Conservation (phyloP, 2,888 invertebrate genomes). For the Zygogramma bicolorata region DNA sequence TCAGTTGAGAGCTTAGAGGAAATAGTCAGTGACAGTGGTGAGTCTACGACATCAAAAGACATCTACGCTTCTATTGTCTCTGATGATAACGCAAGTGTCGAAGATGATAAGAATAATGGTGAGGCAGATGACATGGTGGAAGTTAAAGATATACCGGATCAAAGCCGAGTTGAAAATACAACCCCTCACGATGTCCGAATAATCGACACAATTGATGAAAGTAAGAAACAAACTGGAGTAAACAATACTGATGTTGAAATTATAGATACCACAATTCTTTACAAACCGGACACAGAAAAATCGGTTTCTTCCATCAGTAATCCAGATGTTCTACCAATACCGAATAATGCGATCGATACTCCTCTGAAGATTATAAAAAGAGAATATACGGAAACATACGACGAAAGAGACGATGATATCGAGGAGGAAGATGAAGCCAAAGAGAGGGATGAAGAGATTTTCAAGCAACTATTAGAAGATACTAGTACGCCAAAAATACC, state of each 20-base stretch:
- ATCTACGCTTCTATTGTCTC: constrained; percentile 52
- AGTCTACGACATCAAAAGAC: constrained; percentile 55
- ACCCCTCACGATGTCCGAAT: constrained; percentile 32
- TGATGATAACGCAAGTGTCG: constrained; percentile 61
- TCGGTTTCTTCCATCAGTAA: background rate
- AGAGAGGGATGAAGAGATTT: constrained; percentile 58
- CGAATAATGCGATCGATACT: background rate
- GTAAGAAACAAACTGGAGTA: constrained; percentile 26
- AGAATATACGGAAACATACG: constrained; percentile 25
- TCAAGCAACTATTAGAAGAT: constrained; percentile 61
- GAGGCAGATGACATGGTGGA: constrained; percentile 59
- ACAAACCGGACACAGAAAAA: constrained; percentile 19
- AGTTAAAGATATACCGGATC: constrained; percentile 63
- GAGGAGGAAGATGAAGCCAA: constrained; percentile 53
- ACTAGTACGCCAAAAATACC: constrained; percentile 44
- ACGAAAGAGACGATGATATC: constrained; percentile 47
- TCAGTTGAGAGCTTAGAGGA: constrained; percentile 56
- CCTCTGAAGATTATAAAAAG: constrained; percentile 14
- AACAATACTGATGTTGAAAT: constrained; percentile 56
- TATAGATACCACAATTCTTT: constrained; percentile 45
- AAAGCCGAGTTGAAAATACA: constrained; percentile 28
- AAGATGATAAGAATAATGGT: constrained; percentile 43
- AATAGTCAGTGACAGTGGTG: constrained; percentile 55
- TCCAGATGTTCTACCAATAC: background rate
- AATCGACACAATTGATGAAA: constrained; percentile 35